A percentile compares a stretch with the other conserved stretches of the same genome.
Conservation (phyloP, 1,140 invertebrate genomes). For the Macrocentrus cingulum region DNA sequence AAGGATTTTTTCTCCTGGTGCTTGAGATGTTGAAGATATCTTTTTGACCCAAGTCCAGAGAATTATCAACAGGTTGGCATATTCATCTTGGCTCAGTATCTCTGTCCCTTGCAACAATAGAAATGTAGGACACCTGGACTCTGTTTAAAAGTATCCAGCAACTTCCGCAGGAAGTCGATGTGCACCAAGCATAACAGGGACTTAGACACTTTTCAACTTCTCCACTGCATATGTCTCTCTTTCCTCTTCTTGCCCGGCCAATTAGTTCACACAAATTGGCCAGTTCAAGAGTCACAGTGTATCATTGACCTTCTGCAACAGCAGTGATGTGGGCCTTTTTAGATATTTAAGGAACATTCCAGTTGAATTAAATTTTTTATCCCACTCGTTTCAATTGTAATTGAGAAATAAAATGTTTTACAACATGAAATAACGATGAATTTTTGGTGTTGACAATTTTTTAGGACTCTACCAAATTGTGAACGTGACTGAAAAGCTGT, state of each 20-base stretch:
- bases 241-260: conserved; percentile 7
- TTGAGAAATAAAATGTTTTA: no score
- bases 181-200: conserved; percentile 41
- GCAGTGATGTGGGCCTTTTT: no score
- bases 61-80: neutral
- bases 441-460: no score
- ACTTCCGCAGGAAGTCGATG: conserved; percentile 41
- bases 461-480: no score
- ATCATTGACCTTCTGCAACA: no score
- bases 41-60: neutral
- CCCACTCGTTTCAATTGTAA: no score
- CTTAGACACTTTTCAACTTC: neutral
- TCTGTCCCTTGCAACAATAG: neutral
- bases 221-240: conserved; percentile 6
- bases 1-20: no score
- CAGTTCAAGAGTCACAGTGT: no score
- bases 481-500: no score
- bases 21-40: neutral
- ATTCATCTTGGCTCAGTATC: neutral
- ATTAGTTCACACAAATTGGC: conserved; percentile 3
- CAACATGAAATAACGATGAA: no score
- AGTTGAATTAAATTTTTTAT: no score
- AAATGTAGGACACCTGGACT: neutral
- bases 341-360: no score
- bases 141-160: neutral